Evolutionary conservation across 1,140 invertebrate species (phyloP).

Genomic region (Brachionus plicatilis): DNA sequence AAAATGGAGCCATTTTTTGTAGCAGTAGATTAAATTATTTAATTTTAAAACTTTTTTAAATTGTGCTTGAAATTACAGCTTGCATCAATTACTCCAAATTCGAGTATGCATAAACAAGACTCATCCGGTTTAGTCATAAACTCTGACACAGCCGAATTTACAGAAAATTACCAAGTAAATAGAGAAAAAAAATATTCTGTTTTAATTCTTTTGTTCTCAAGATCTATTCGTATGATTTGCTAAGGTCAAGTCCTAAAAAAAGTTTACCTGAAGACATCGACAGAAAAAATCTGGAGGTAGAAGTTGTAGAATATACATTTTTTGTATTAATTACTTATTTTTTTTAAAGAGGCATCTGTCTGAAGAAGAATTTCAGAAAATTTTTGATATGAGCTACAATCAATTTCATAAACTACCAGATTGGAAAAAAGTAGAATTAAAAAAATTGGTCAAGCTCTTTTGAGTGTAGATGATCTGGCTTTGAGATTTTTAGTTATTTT

Average conservation of each 20-base stretch:
- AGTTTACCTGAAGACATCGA: conserved; percentile 90
- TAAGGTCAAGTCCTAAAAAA: conserved; percentile 85
- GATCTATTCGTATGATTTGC: conserved; percentile 89
- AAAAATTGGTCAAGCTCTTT: conserved; percentile 76
- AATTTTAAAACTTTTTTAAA: neutral
- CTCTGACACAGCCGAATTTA: neutral
- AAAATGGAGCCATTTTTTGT: neutral
- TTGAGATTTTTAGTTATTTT: neutral
- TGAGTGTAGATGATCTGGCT: conserved; percentile 4
- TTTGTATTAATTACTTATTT: neutral
- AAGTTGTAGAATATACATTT: neutral
- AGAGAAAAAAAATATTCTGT: neutral
- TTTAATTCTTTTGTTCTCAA: neutral
- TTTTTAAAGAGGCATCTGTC: conserved; percentile 77
- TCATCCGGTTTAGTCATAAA: neutral
- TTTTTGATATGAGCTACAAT: conserved; percentile 77
- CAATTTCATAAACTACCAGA: conserved; percentile 94
- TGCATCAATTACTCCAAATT: neutral
- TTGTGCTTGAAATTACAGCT: neutral
- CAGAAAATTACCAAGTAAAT: neutral
- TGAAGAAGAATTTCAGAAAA: conserved; percentile 86
- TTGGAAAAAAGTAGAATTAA: conserved; percentile 93
- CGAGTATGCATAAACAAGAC: neutral
- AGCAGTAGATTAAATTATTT: neutral
- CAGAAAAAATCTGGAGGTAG: conserved; percentile 87